Percentiles rank a stretch among this genome's conserved stretches.
phyloP scores from a whole-genome alignment of 2,113 vertebrate genomes.

The Ammodytes dubius region DNA sequence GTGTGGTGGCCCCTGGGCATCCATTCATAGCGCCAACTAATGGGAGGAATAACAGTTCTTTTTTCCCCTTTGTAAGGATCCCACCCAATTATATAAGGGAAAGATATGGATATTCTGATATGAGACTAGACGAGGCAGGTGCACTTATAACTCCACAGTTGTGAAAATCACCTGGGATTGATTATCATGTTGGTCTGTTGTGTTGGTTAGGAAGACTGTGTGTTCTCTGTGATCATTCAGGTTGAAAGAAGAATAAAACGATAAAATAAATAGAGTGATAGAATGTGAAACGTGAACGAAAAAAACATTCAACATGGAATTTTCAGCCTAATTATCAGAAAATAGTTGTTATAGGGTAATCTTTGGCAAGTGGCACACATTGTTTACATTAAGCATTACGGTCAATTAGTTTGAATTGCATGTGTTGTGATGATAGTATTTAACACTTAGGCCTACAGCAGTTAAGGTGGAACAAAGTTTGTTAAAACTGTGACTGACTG shows the following conservation, averaged over 20 bases:
- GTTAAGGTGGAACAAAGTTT: background rate
- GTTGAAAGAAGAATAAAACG: background rate
- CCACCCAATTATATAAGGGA: background rate
- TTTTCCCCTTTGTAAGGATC: slow-evolving; percentile 14
- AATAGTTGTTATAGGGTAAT: background rate
- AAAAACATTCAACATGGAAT: background rate
- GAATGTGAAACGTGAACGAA: background rate
- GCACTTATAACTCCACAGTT: slow-evolving; percentile 6
- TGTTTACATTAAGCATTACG: no score
- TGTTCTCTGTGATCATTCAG: background rate
- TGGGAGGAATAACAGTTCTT: slow-evolving; percentile 61
- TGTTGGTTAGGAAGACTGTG: background rate
- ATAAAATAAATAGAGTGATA: background rate
- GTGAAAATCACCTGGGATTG: background rate
- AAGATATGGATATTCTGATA: background rate
- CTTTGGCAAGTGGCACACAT: background rate
- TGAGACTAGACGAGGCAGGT: slow-evolving; percentile 46
- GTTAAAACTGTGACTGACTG: background rate
- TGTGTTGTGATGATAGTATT: background rate
- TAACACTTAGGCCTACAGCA: no score
- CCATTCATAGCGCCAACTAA: slow-evolving; percentile 53
- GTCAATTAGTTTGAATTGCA: no score
- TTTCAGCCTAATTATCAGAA: no score
- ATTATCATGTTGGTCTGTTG: background rate
- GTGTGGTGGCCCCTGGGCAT: slow-evolving; percentile 51